Evolutionary conservation across 2,797 vertebrate genomes (phyloP), one percentile per base, ranked within the genome.

Genomic region (Gymnodraco acuticeps): DNA sequence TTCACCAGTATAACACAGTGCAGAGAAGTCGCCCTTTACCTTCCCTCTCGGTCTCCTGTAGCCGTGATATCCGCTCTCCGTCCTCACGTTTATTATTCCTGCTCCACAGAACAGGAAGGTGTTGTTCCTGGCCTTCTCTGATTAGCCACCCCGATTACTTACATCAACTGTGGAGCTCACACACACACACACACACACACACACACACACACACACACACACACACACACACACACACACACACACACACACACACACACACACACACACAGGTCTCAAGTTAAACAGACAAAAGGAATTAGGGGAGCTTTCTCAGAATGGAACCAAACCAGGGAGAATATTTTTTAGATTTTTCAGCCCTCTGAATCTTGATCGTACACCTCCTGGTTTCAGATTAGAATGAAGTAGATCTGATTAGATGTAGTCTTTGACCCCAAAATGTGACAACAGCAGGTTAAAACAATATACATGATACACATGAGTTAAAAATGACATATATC

Each of bases 41-140:
- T 58, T 70, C 12, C 48, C 27, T 82, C 13, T 43, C 41, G 67
- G 23, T 69, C 27, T 27, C 27, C 27, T 27, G 27, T 1, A 27
- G 27, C 62, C 73, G 10, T 23, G 27, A 63, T 70, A 82, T 82
- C 80, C 79, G 83, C 70, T 65, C 52, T 73, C 71, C 75, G 78
- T 87, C 73, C 73, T 77, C 70, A 60, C 15, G 0, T 82, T 88
- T 90, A 83, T 90, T 92, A 70, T 84, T 92, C 46, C 78, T 73
- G 73, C 54, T 76, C 60, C 73, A 61, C 72, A 84, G 78, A 64
- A 71, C 81, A 85, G 82, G 77, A 86, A 79, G 19, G 27, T 86
- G 73, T 90, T 89, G 88, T 70, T 73, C 50, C 70, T 81, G 77
- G 81, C 74, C 64, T 64, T 4, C 45, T 75, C 54, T 79, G 70